Evolutionary conservation across 2,113 vertebrate species (phyloP).

Genomic region (Hypocryptadius cinnamomeus): DNA sequence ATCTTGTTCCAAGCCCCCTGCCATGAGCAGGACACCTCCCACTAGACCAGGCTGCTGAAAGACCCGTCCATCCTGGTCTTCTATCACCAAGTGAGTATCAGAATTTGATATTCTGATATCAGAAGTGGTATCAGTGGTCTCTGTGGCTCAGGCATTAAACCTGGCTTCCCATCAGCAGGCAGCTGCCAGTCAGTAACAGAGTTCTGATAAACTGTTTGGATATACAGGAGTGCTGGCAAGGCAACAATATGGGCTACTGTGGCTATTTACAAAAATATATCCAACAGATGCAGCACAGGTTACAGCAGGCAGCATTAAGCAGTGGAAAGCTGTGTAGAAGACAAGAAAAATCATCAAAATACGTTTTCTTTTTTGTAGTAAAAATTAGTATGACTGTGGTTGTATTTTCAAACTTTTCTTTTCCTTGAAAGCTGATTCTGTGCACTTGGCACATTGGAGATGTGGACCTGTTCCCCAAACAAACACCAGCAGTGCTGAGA

Average conservation of each 20-base stretch:
- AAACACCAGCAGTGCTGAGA: background rate
- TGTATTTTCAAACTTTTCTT: background rate
- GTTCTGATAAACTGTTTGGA: background rate
- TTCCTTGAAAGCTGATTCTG: background rate
- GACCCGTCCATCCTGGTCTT: background rate
- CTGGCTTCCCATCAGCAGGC: background rate
- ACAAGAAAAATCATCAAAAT: background rate
- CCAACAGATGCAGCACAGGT: background rate
- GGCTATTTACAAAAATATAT: background rate
- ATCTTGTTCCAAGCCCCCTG: background rate
- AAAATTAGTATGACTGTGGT: background rate
- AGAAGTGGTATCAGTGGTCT: background rate
- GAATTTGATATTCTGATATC: background rate
- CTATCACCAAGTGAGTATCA: background rate
- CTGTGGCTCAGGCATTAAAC: background rate
- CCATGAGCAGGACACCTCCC: background rate
- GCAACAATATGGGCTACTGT: background rate
- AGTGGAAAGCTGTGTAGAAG: background rate
- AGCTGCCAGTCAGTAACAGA: background rate
- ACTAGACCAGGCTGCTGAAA: background rate
- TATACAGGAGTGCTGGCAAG: background rate
- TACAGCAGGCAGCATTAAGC: background rate
- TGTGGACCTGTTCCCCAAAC: background rate
- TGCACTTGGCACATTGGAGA: background rate
- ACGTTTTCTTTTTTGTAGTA: background rate